These are phyloP conservation scores for Phenganax subtilis DNA, from an alignment of 92 coral and sea anemone species.

Conservation along the genomic window DNA sequence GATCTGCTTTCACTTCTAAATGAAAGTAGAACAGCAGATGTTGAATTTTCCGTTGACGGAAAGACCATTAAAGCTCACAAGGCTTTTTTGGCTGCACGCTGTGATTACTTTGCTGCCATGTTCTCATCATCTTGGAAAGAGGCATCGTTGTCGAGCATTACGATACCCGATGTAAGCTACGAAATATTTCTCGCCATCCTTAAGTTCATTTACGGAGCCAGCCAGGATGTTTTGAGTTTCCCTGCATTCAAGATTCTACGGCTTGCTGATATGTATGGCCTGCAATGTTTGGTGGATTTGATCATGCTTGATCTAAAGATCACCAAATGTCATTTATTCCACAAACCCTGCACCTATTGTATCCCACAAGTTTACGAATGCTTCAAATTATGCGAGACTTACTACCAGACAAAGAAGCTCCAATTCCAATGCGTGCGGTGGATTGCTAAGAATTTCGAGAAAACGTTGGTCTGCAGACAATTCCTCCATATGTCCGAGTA, in stretches of 20 bases:
- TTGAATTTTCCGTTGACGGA: slow-evolving; percentile 17
- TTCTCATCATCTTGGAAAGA: slow-evolving; percentile 37
- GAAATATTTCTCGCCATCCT: slow-evolving; percentile 30
- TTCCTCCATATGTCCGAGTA: neutral
- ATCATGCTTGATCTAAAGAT: slow-evolving; percentile 60
- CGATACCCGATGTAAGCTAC: slow-evolving; percentile 19
- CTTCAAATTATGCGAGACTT: slow-evolving; percentile 26
- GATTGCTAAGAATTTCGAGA: slow-evolving; percentile 21
- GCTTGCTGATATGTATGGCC: slow-evolving; percentile 87
- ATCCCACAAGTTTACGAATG: slow-evolving; percentile 39
- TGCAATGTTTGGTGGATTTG: slow-evolving; percentile 66
- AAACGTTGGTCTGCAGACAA: slow-evolving; percentile 17
- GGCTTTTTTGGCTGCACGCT: slow-evolving; percentile 33
- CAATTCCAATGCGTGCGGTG: slow-evolving; percentile 28
- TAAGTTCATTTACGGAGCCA: slow-evolving; percentile 32
- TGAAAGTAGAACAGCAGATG: slow-evolving; percentile 16
- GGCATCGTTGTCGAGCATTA: neutral
- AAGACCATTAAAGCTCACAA: slow-evolving; percentile 27
- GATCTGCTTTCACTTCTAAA: slow-evolving; percentile 29
- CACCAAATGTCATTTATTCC: slow-evolving; percentile 84
- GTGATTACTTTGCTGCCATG: slow-evolving; percentile 35
- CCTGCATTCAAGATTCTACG: slow-evolving; percentile 49
- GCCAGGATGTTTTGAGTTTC: slow-evolving; percentile 11
- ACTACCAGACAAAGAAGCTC: neutral
- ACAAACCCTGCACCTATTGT: slow-evolving; percentile 53